These are phyloP conservation scores for Platorchestia sp. DNA, from an alignment of 1,140 invertebrate species.

Conservation along the genomic window DNA sequence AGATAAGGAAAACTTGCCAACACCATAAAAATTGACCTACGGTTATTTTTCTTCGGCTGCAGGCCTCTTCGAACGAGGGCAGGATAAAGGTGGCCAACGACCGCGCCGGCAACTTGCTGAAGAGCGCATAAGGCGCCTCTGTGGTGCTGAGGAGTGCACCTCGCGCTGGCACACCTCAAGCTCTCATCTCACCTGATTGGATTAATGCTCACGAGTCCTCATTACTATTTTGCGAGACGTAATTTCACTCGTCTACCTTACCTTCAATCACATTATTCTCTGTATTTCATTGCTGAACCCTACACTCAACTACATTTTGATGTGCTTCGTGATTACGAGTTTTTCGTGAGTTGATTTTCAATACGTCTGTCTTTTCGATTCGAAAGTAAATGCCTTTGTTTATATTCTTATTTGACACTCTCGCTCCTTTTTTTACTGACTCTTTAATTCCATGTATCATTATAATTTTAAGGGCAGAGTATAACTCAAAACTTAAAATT, in stretches of 20 bases:
- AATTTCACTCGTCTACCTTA: neutral
- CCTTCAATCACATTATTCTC: neutral
- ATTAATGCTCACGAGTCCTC: neutral
- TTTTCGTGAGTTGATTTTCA: neutral
- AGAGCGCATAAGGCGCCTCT: neutral
- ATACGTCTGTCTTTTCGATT: neutral
- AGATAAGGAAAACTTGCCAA: no score
- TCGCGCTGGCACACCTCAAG: neutral
- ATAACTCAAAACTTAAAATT: neutral
- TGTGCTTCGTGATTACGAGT: neutral
- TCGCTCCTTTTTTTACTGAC: neutral
- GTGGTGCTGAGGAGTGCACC: neutral
- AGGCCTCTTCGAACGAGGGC: constrained; percentile 35
- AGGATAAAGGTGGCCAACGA: constrained; percentile 54
- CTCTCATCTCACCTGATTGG: neutral
- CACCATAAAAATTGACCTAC: no score
- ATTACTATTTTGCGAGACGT: neutral
- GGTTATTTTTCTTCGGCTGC: neutral
- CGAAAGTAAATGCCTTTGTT: neutral
- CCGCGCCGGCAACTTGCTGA: constrained; percentile 38
- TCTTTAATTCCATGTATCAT: neutral
- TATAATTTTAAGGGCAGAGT: neutral
- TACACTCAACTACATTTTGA: neutral
- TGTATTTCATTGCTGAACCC: neutral
- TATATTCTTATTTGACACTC: neutral